Evolutionary conservation across 2,113 vertebrate genomes (phyloP), one percentile per base, ranked within the genome.

Genomic region (Protobothrops flavoviridis): DNA sequence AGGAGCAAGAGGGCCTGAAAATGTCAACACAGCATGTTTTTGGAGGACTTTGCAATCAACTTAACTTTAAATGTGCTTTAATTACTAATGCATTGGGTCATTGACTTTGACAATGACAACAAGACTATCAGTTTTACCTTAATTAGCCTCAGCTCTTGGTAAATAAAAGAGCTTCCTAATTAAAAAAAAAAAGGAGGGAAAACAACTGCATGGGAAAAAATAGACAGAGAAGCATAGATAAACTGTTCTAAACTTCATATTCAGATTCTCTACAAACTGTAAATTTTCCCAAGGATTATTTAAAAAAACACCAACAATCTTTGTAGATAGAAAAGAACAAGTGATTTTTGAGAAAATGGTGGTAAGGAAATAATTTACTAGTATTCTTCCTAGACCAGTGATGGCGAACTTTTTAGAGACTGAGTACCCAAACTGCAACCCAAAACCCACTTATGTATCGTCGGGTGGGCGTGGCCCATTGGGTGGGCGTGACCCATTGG

Each of bases 41-140:
- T 89, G 89, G 59, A 93, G 88, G 86, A 95, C 61, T 48, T 90
- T 96, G 48, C 96, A 96, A 92, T 95, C 95, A 96, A 90, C 59
- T 95, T 97, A 94, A 95, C 93, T 96, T 97, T 90, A 96, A 96
- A 95, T 95, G 91, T 29, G 1, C 93, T 96, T 97, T 97, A 92
- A 96, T 97, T 94, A 92, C 93, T 95, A 95, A 95, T 95, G 92
- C 74, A 94, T 89, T 96, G 96, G 94, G 91, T 96, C 29, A n/a
- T 94, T 95, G 94, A 90, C n/a, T 95, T 96, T 92, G 93, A 94
- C 95, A 96, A 96, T 96, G 96, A 96, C 96, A 97, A 95, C 90
- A 96, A 93, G 92, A 96, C 94, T 93, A 93, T 95, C 91, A 93
- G 90, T 94, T 94, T 96, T 96, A 93, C 91, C 90, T 95, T 95